Base-by-base conservation (phyloP, 2,797 vertebrate genomes). In the Geotria australis region DNA sequence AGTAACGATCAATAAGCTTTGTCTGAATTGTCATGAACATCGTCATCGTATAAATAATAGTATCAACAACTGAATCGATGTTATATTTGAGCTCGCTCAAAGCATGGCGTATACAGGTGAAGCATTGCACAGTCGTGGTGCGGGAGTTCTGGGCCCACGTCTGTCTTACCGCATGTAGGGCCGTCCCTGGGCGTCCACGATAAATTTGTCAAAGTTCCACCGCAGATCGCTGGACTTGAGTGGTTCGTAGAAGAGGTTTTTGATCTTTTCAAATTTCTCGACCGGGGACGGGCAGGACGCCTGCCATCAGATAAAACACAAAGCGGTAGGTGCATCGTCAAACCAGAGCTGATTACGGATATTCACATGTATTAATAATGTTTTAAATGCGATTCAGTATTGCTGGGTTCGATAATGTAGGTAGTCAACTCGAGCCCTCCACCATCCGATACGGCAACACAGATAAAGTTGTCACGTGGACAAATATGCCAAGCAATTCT, bases 141-240 rank as follows among this genome's bases (percentile, higher is more conserved):
- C 8, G 46, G 46, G 8, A 46, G 24, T 24, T 57, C 46, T n/a
- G 11, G 24, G 38, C 24, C 38, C 24, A 5, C 24, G 46, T 6
- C 13, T 24, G 14, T 45, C 58, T 62, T 64, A 78, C 77, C 77
- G 71, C 68, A 61, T 75, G 62, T 67, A 72, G 48, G 82, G 76
- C 63, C 72, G 76, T 1, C 91, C 91, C 0, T 86, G 64, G 0
- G 77, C 76, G 10, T 78, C 79, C 62, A 96, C 78, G 63, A 98
- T 73, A 64, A 98, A 94, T 73, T 98, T 98, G 69, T 98, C 91
- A 0, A 98, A 98, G 70, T 98, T 98, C 91, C 91, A 98, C 71
- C 89, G 88, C 70, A 96, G 75, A 71, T 98, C 89, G 0, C 63
- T 77, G 63, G 71, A 49, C 68, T 75, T 78, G 59, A 95, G 47